A percentile compares a stretch with the other conserved stretches of the same genome.
phyloP scores from a whole-genome alignment of 2,888 invertebrate genomes.

The Nomada lathburiana region DNA sequence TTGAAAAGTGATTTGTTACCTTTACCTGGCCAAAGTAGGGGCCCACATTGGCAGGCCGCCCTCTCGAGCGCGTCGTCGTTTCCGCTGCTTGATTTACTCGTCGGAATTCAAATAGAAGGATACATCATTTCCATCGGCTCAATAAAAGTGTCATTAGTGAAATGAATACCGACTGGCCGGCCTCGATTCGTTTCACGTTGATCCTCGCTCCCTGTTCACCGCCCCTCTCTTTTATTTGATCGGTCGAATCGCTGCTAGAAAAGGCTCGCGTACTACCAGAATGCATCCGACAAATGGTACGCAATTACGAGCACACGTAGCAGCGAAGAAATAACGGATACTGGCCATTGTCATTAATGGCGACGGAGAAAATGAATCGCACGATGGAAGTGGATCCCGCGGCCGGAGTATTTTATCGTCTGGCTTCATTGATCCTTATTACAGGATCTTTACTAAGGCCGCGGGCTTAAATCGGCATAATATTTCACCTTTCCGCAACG shows the following conservation, averaged over 20 bases:
- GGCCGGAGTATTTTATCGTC: slow-evolving; percentile 53
- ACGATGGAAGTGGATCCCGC: slow-evolving; percentile 27
- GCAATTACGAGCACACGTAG: slow-evolving; percentile 29
- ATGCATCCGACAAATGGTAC: slow-evolving; percentile 10
- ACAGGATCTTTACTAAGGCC: slow-evolving; percentile 74
- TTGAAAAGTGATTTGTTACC: slow-evolving; percentile 73
- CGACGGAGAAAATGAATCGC: slow-evolving; percentile 37
- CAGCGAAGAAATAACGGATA: slow-evolving; percentile 45
- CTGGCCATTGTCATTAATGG: slow-evolving; percentile 50
- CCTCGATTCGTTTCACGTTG: slow-evolving; percentile 32
- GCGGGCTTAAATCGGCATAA: slow-evolving; percentile 71
- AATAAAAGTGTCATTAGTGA: slow-evolving; percentile 61
- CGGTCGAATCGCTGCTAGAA: background rate
- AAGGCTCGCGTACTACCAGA: background rate
- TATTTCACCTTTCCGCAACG: slow-evolving; percentile 71
- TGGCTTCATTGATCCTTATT: slow-evolving; percentile 74
- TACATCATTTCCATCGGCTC: slow-evolving; percentile 60
- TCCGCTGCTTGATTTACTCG: slow-evolving; percentile 56
- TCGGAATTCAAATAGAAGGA: slow-evolving; percentile 66
- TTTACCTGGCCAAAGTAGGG: slow-evolving; percentile 70
- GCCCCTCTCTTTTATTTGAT: background rate
- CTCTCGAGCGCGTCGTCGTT: slow-evolving; percentile 50
- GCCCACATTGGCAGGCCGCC: slow-evolving; percentile 57
- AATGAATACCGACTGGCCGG: slow-evolving; percentile 35
- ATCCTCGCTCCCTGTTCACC: background rate